Evolutionary conservation across 2,888 invertebrate genomes (phyloP), one percentile per base, ranked within the genome.

Genomic region (Punctoribates punctum): DNA sequence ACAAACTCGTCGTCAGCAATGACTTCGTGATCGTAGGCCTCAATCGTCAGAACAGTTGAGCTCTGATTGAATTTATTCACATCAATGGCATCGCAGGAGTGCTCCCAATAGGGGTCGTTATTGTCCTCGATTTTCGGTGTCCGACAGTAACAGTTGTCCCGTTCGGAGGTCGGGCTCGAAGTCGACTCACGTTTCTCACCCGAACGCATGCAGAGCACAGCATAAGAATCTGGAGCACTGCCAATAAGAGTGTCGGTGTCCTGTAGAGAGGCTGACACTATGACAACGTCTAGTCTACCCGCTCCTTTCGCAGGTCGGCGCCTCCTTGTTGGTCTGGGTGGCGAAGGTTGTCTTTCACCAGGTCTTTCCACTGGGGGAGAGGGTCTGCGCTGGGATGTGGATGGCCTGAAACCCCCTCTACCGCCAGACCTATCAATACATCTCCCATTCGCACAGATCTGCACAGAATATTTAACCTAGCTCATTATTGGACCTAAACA

Each of bases 1-100:
- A 62, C 13, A 15, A 62, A 62, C 62, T 62, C 62, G 29, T 62
- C 62, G 29, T 25, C 25, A 29, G 62, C 62, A 27, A 62, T 62
- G 8, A 62, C 27, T 62, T 62, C 62, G 1, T 23, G 2, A 27
- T 62, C 62, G 27, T 62, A 62, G 25, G 62, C 27, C 25, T 62
- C 62, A 15, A 62, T 8, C 5, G 62, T 62, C 9, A 62, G 62
- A 1, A 62, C 62, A 62, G 62, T 62, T 62, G 62, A 25, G 27
- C 62, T 62, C 15, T 62, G 62, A 62, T 62, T 62, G 25, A 17
- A 62, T 62, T 62, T 23, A 29, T 62, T 62, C 27, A 62, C 15
- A 27, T 62, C 62, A 27, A 29, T 9, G 4, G 62, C 15, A 11
- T 62, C 62, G 62, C 62, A 62, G 9, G 15, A 17, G 8, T 62